Evolutionary conservation across 2,113 vertebrate genomes (phyloP).

Genomic region (Monarcha castaneiventris): DNA sequence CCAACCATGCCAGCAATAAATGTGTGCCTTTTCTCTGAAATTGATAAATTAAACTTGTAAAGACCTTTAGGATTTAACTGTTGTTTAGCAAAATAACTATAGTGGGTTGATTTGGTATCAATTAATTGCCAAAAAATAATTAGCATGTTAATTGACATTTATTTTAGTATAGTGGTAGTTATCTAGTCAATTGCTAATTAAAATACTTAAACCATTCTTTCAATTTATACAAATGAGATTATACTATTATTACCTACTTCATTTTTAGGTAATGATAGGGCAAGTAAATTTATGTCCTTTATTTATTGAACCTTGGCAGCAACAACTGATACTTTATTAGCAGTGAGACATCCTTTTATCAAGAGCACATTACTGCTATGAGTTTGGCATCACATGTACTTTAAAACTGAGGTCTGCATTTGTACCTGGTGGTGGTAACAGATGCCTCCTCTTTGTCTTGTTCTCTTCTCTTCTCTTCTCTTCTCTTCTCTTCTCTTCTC

Average conservation of each 20-base stretch:
- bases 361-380: not conserved
- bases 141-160: slow-evolving; percentile 70
- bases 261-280: slow-evolving; percentile 2
- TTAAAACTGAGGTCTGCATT: not conserved
- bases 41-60: slow-evolving; percentile 62
- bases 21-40: slow-evolving; percentile 33
- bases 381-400: not conserved
- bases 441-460: not conserved
- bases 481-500: too few species aligned
- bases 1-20: slow-evolving; percentile 40
- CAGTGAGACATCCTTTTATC: not conserved
- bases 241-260: slow-evolving; percentile 29
- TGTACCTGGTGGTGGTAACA: rapidly evolving
- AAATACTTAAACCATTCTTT: slow-evolving; percentile 53
- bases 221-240: slow-evolving; percentile 10
- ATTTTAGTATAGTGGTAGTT: slow-evolving; percentile 56
- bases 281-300: slow-evolving; percentile 13
- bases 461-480: too few species aligned
- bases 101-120: slow-evolving; percentile 59
- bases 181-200: slow-evolving; percentile 59
- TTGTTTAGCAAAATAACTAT: slow-evolving; percentile 57
- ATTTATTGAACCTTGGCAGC: not conserved
- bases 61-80: slow-evolving; percentile 45
- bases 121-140: slow-evolving; percentile 69
- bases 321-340: not conserved